These are phyloP conservation scores for Leptinotarsa juncta DNA, from an alignment of 2,888 invertebrate species.

Conservation along the genomic window DNA sequence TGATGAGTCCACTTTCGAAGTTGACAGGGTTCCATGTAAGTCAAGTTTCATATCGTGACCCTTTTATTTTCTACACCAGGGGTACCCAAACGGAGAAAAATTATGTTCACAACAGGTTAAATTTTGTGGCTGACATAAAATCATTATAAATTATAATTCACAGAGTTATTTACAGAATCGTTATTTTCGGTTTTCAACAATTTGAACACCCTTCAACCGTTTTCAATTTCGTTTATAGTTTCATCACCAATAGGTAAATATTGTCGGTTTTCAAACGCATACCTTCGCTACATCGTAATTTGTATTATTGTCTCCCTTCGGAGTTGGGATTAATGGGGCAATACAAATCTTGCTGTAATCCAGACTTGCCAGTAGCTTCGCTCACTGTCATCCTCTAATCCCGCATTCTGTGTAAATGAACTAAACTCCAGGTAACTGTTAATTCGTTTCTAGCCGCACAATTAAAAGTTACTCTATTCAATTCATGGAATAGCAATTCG, in stretches of 20 bases:
- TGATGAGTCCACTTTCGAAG: too few species aligned
- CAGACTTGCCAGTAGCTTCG: slow-evolving; percentile 14
- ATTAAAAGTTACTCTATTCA: slow-evolving; percentile 17
- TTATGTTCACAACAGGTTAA: too few species aligned
- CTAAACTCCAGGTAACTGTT: slow-evolving; percentile 15
- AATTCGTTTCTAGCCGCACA: slow-evolving; percentile 17
- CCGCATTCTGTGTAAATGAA: slow-evolving; percentile 15
- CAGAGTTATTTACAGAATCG: too few species aligned
- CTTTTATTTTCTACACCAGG: too few species aligned
- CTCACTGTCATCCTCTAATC: slow-evolving; percentile 16
- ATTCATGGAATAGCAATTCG: slow-evolving; percentile 4
- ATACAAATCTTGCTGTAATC: slow-evolving; percentile 17
- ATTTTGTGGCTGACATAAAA: too few species aligned
- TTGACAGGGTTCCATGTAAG: too few species aligned
- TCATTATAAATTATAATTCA: too few species aligned
- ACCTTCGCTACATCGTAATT: not conserved
- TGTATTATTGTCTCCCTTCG: not conserved
- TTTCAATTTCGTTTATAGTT: not conserved
- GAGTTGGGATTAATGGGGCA: slow-evolving; percentile 7
- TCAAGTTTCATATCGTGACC: too few species aligned
- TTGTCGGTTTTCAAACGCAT: not conserved
- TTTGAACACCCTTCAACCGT: not conserved
- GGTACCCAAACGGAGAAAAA: too few species aligned
- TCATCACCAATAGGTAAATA: not conserved
- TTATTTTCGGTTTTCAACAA: not conserved